Conservation (phyloP, 2,888 invertebrate genomes). For the Elgonia sp. region DNA sequence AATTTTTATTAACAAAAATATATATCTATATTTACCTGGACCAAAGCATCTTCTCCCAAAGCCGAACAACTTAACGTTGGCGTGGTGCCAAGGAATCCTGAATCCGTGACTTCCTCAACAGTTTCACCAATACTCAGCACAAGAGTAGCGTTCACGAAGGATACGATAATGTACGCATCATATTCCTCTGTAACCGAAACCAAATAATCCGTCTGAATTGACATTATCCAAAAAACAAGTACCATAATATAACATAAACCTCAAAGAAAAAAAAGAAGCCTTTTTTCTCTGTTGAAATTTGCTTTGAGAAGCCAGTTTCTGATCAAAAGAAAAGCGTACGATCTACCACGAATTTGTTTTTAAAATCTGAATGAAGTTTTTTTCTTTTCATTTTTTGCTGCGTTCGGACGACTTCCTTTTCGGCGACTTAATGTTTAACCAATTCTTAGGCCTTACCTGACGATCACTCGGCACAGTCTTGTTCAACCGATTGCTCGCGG, state of each 20-base stretch:
- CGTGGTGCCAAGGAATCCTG: constrained; percentile 99
- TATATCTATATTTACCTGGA: constrained; percentile 90
- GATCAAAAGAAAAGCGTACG: neutral
- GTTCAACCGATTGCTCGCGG: constrained; percentile 85
- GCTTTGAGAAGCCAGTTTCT: too few relatives aligned
- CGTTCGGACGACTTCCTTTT: constrained; percentile 7
- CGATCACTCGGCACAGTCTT: constrained; percentile 83
- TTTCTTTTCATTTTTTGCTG: too few relatives aligned
- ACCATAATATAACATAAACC: neutral
- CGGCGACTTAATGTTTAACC: constrained; percentile 58
- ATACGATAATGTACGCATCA: constrained; percentile 99
- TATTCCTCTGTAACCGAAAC: constrained; percentile 96
- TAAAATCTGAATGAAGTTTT: constrained; percentile 13
- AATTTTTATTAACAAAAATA: too few relatives aligned
- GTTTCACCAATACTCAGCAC: constrained; percentile 99
- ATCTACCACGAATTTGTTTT: constrained; percentile 9
- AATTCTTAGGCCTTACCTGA: constrained; percentile 84
- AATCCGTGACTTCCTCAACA: constrained; percentile 99
- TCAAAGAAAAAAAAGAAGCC: neutral
- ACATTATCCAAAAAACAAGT: constrained; percentile 55
- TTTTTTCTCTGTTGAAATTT: neutral
- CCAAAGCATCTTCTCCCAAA: constrained; percentile 98
- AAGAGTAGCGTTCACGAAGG: constrained; percentile 99
- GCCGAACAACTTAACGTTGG: constrained; percentile 99
- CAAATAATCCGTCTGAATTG: constrained; percentile 79